Evolutionary conservation across 2,797 vertebrate species (phyloP).

Genomic region (Peromyscus aztecus): DNA sequence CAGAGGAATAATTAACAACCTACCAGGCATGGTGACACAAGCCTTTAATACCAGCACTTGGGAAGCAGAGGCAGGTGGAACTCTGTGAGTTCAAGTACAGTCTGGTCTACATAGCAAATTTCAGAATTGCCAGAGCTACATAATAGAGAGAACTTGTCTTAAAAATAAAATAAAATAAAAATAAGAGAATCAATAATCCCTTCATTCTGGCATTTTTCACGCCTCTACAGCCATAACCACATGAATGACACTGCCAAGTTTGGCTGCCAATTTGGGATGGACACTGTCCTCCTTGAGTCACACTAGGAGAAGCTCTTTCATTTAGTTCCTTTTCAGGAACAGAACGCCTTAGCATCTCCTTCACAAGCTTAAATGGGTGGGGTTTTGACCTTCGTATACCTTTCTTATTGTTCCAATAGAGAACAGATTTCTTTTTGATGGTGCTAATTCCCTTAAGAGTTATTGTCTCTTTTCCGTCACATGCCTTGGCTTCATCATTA

Average conservation of each 20-base stretch:
- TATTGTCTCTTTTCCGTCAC: background rate
- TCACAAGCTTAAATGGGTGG: background rate
- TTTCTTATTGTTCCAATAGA: background rate
- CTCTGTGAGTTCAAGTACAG: background rate
- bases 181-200: background rate
- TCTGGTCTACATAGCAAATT: background rate
- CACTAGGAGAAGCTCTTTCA: background rate
- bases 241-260: background rate
- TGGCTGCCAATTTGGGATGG: background rate
- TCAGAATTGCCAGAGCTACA: background rate
- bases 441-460: background rate
- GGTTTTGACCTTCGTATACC: background rate
- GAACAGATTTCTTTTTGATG: background rate
- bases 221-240: background rate
- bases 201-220: background rate
- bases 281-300: background rate
- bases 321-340: background rate
- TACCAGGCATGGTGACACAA: background rate
- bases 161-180: background rate
- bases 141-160: background rate
- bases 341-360: background rate
- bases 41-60: background rate
- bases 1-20: background rate
- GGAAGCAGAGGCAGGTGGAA: background rate
- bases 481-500: background rate